A percentile compares a stretch with the other conserved stretches of the same genome.
Conservation (phyloP, 2,888 invertebrate species). For the Steromphala cineraria region DNA sequence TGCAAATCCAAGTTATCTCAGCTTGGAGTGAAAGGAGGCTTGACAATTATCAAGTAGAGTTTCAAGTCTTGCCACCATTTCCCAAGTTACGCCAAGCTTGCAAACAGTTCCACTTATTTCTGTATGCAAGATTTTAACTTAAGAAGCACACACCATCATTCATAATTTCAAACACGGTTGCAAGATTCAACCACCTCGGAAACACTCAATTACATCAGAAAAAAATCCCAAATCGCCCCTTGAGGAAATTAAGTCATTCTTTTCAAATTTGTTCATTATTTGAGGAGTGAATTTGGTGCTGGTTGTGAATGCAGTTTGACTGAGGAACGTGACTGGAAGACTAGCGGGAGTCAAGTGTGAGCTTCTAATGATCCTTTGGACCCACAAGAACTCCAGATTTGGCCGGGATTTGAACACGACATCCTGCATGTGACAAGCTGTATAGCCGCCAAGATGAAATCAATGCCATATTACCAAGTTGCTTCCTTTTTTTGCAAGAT, state of each 20-base stretch:
- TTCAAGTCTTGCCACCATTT: neutral
- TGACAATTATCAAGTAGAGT: neutral
- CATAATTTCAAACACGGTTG: neutral
- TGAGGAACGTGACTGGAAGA: neutral
- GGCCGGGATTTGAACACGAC: neutral
- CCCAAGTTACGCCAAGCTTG: neutral
- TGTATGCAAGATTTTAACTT: neutral
- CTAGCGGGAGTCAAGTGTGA: slow-evolving; percentile 9
- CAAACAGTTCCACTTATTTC: neutral
- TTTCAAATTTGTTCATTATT: slow-evolving; percentile 26
- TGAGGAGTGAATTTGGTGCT: neutral
- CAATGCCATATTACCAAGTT: slow-evolving; percentile 16
- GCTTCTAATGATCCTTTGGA: slow-evolving; percentile 8
- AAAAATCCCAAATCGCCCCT: neutral
- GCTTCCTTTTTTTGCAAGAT: slow-evolving; percentile 19
- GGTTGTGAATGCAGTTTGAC: slow-evolving; percentile 2
- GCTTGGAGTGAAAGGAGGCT: neutral
- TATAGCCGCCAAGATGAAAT: slow-evolving; percentile 14
- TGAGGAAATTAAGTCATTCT: slow-evolving; percentile 29
- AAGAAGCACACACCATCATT: neutral
- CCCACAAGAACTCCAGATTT: neutral
- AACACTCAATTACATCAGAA: slow-evolving; percentile 21
- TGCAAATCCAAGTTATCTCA: too few species aligned
- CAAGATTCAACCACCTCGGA: neutral
- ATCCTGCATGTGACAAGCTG: slow-evolving; percentile 23